Base-by-base conservation (phyloP, 2,113 vertebrate genomes). In the Condylura cristata region DNA sequence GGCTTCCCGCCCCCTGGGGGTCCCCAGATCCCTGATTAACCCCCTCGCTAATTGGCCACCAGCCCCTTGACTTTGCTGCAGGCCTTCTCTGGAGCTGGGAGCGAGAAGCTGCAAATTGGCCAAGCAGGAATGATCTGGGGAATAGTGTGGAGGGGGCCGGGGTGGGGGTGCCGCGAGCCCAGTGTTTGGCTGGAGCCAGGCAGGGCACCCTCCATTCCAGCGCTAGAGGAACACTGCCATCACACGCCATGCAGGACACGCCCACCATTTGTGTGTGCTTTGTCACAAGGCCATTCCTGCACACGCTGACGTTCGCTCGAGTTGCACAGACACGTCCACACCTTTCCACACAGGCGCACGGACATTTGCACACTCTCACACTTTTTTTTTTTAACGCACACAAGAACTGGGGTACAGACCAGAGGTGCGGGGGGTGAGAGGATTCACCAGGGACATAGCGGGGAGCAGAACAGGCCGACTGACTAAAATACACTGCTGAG, bases 31-130 rank as follows among this genome's bases (percentile, higher is more conserved):
- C 95, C 91, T 93, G 95, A 97, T 97, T 96, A 97, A 96, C 94
- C 96, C 96, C 93, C 68, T 97, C 46, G 9, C 91, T 97, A 97
- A 97, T 96, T 96, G 96, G 97, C 95, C 96, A 95, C 89, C 96
- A 96, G 96, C 93, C 94, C 96, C 96, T 94, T 96, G 93, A 96
- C 95, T 97, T 97, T 97, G 97, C 96, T 97, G 89, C 95, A 96
- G 96, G 97, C 96, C 95, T 97, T 95, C 96, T 92, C 32, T 0
- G 92, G 92, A 97, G 97, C 96, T 96, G 82, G 75, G 79, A 95
- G 95, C 65, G 6, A 96, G 80, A 95, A 91, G 89, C 94, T 94
- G 96, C 90, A 97, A 96, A 96, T 96, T 96, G 96, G 97, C 96
- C 91, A 24, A 84, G 95, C 51, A 86, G 65, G 63, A 71, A 65